These are phyloP conservation scores for Hemicentrotus pulcherrimus DNA, from an alignment of 35 echinoderm and acorn worm species.

Conservation along the genomic window DNA sequence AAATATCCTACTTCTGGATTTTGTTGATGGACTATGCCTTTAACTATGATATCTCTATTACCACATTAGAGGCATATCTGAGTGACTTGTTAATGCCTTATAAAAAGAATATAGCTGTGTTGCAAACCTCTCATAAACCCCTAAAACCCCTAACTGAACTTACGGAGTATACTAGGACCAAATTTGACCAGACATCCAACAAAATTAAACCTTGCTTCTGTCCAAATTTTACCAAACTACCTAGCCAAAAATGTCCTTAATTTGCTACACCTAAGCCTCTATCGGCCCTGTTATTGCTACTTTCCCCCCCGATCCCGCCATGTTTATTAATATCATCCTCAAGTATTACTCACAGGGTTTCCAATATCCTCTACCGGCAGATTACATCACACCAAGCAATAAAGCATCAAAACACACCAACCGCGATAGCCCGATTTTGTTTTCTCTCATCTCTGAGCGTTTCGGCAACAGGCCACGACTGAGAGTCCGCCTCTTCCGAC, in stretches of 20 bases:
- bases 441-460: neutral
- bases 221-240: neutral
- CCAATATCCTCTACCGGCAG: neutral
- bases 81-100: no score
- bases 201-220: neutral
- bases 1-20: no score
- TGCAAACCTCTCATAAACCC: no score
- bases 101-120: no score
- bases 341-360: neutral
- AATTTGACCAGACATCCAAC: neutral
- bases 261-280: neutral
- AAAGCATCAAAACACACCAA: neutral
- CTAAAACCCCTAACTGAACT: no score
- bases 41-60: no score
- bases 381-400: neutral
- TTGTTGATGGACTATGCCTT: no score
- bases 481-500: neutral
- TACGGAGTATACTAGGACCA: neutral
- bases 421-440: neutral
- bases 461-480: neutral
- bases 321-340: neutral
- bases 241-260: neutral
- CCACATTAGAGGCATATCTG: no score
- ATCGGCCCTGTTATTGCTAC: neutral
- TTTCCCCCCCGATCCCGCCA: neutral